Conservation (phyloP, 2,888 invertebrate species). For the Lasioglossum leucozonium region DNA sequence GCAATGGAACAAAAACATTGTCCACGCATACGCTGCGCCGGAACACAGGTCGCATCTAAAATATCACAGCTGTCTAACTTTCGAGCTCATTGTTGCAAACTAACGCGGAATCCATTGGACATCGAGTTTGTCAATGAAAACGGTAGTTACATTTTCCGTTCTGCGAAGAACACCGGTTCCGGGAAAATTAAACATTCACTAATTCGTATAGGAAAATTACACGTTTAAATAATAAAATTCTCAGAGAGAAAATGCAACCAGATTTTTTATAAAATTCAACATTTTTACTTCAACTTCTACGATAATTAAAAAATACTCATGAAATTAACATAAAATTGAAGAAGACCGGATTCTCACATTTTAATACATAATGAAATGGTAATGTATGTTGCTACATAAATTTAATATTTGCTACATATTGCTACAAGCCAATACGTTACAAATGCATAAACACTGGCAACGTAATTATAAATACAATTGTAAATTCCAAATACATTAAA, state of each 20-base stretch:
- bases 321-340: not conserved
- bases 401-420: not conserved
- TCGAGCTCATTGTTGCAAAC: conserved; percentile 9
- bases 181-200: not conserved
- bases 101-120: not conserved
- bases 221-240: not conserved
- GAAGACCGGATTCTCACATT: not conserved
- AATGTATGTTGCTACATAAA: not conserved
- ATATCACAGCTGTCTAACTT: conserved; percentile 33
- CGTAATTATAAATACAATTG: not conserved
- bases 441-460: not conserved
- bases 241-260: not conserved
- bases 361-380: not conserved
- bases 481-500: not conserved
- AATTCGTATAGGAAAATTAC: not conserved
- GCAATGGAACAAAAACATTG: conserved; percentile 19
- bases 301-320: not conserved
- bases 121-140: not conserved
- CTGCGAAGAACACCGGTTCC: not conserved
- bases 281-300: not conserved
- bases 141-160: not conserved
- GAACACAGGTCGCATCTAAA: conserved; percentile 10
- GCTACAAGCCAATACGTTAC: not conserved
- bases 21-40: not conserved
- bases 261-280: not conserved